Evolutionary conservation across 2,113 vertebrate genomes (phyloP), one percentile per base, ranked within the genome.

Genomic region (Sarotherodon lohbergeri): DNA sequence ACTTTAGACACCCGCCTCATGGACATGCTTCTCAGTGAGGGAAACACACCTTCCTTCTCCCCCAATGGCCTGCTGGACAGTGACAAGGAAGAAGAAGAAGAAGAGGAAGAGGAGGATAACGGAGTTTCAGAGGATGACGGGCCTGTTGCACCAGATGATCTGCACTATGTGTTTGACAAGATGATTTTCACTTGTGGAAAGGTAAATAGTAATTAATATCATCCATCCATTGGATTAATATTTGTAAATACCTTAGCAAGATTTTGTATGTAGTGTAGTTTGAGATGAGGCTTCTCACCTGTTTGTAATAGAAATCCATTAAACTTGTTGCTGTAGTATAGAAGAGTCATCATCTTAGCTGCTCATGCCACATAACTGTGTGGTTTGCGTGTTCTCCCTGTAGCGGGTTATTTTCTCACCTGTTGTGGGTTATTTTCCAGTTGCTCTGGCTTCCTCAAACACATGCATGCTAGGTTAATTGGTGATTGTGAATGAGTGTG

Each of bases 111-210:
- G 86, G 93, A 96, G 57, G 94, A 93, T 3, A 59, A 22, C 36
- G 12, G 63, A 3, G 63, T 85, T 91, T 88, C 94, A 95, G 90
- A 97, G 91, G 90, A 57, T 39, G 88, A 96, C 56, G 94, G 89
- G 36, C 95, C 82, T 12, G 89, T 96, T 48, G 50, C 95, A 12
- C 87, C 96, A 52, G 96, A 97, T 59, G 97, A 99, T 85, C 96
- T 99, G 92, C 95, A 97, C 96, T 99, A 99, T 91, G 95, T 97
- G 82, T 99, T 99, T 92, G 98, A 99, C 95, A 97, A 97, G 94
- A 97, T 98, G 97, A 98, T 99, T 95, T 97, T 99, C 95, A 99
- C 98, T 34, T 98, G 97, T 86, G 99, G 99, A 95, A 99, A 99
- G 98, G 99, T 99, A 82, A 85, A 24, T 52, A 8, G 14, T 78